Percentiles rank a stretch among this genome's conserved stretches.
These are phyloP conservation scores for Helogale parvula DNA, from an alignment of 2,113 vertebrate species.

Conservation along the genomic window DNA sequence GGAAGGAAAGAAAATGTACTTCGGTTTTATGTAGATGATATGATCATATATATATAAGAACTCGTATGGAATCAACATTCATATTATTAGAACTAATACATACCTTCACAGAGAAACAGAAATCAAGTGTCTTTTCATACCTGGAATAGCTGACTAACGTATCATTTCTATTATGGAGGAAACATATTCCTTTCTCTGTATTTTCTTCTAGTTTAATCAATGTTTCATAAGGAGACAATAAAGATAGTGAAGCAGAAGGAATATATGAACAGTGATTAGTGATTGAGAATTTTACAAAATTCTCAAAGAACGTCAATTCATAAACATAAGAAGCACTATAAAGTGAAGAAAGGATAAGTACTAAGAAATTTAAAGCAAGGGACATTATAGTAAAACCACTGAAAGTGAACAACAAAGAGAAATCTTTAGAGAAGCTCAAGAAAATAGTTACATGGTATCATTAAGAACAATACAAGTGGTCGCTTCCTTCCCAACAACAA, in stretches of 20 bases:
- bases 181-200: background rate
- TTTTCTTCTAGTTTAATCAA: background rate
- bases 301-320: background rate
- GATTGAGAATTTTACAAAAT: background rate
- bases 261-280: background rate
- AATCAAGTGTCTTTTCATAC: background rate
- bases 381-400: background rate
- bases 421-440: background rate
- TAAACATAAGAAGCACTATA: background rate
- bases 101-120: background rate
- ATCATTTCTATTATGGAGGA: background rate
- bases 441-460: background rate
- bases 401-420: background rate
- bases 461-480: background rate
- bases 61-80: background rate
- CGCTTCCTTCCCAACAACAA: background rate
- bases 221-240: background rate
- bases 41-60: background rate
- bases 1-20: constrained; percentile 11
- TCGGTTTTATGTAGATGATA: background rate
- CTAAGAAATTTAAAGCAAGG: background rate
- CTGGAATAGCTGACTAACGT: background rate
- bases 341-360: background rate
- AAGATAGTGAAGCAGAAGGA: background rate
- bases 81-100: background rate